Evolutionary conservation across 1,140 invertebrate genomes (phyloP).

Genomic region (Latrodectus geometricus): DNA sequence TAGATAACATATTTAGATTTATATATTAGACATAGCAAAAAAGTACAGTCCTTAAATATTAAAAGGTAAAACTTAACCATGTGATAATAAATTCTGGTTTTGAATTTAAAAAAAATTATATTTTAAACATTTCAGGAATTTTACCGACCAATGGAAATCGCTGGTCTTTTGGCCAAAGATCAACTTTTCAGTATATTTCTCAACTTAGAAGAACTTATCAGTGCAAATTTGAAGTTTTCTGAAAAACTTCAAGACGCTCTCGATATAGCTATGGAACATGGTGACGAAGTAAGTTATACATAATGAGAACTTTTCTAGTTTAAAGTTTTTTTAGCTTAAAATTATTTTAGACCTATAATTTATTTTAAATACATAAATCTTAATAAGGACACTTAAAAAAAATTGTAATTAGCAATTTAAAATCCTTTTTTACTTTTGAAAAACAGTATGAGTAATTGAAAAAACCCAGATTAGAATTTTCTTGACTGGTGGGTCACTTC

Average conservation of each 20-base stretch:
- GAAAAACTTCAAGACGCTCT: constrained; percentile 87
- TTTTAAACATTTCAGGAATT: constrained; percentile 76
- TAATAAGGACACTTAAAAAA: neutral
- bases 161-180: constrained; percentile 76
- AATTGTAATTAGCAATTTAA: neutral
- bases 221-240: constrained; percentile 87
- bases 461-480: too few species aligned
- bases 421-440: neutral
- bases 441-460: too few species aligned
- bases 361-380: neutral
- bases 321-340: too few species aligned
- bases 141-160: constrained; percentile 90
- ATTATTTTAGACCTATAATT: neutral
- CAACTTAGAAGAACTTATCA: constrained; percentile 91
- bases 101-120: too few species aligned
- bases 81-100: too few species aligned
- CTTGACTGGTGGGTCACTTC: too few species aligned
- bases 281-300: constrained; percentile 73
- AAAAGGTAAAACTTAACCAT: too few species aligned
- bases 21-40: too few species aligned
- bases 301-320: neutral
- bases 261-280: constrained; percentile 83
- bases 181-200: constrained; percentile 89
- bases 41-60: too few species aligned
- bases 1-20: too few species aligned